These are phyloP conservation scores for Leptoclinus maculatus DNA, from an alignment of 2,797 vertebrate species.

Conservation along the genomic window DNA sequence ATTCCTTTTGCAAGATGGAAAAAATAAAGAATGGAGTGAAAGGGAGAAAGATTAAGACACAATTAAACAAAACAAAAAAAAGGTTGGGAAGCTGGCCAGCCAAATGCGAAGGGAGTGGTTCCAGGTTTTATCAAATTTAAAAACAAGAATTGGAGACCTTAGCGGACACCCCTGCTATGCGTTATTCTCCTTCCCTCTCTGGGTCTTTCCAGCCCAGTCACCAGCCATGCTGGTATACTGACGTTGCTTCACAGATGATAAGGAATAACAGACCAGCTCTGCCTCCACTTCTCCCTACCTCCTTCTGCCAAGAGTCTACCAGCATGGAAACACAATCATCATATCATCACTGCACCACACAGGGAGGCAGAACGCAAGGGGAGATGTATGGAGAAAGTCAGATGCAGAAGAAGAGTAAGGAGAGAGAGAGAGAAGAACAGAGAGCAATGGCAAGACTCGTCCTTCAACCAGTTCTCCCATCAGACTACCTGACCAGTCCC, in stretches of 20 bases:
- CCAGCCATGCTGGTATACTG: slow-evolving; percentile 46
- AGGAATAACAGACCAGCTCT: slow-evolving; percentile 58
- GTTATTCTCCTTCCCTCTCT: slow-evolving; percentile 18
- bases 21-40: slow-evolving; percentile 27
- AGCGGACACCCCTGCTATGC: slow-evolving; percentile 32
- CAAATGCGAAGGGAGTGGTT: slow-evolving; percentile 41
- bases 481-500: slow-evolving; percentile 43
- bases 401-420: slow-evolving; percentile 1
- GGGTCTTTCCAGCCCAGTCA: slow-evolving; percentile 29
- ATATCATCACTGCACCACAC: slow-evolving; percentile 57
- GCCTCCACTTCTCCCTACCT: slow-evolving; percentile 44
- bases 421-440: slow-evolving; percentile 20
- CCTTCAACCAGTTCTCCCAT: slow-evolving; percentile 50
- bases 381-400: slow-evolving; percentile 14
- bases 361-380: slow-evolving; percentile 35
- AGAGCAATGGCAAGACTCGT: slow-evolving; percentile 13
- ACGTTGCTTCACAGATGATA: slow-evolving; percentile 67
- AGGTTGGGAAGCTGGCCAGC: slow-evolving; percentile 29
- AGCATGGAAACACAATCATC: slow-evolving; percentile 59
- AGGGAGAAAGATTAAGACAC: slow-evolving; percentile 33
- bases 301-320: slow-evolving; percentile 59
- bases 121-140: slow-evolving; percentile 59
- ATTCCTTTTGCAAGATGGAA: slow-evolving; percentile 43
- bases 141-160: slow-evolving; percentile 61
- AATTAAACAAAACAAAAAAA: slow-evolving; percentile 19